Conservation (phyloP, 2,888 invertebrate species). For the Balanococcus diminutus region DNA sequence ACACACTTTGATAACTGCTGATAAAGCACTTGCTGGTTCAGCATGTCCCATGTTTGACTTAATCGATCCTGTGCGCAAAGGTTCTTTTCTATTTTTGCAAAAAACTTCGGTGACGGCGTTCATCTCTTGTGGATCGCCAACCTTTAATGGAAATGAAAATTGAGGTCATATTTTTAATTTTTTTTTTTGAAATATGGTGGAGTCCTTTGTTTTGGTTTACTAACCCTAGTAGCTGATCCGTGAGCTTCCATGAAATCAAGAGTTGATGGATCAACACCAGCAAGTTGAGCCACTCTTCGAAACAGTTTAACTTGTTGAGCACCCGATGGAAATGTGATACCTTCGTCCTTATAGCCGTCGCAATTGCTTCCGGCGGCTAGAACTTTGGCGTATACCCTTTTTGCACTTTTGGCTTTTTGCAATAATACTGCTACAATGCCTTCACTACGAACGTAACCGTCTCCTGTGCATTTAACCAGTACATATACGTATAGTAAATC, state of each 20-base stretch:
- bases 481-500: too few relatives aligned
- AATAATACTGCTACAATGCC: constrained; percentile 81
- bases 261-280: constrained; percentile 78
- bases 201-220: too few relatives aligned
- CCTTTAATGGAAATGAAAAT: constrained; percentile 61
- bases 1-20: constrained; percentile 87
- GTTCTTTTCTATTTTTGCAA: constrained; percentile 71
- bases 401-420: constrained; percentile 77
- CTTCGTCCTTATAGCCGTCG: constrained; percentile 90
- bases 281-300: constrained; percentile 84
- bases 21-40: constrained; percentile 90
- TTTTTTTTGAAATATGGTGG: too few relatives aligned
- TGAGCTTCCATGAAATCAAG: constrained; percentile 96
- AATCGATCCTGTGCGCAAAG: constrained; percentile 91
- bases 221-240: constrained; percentile 94
- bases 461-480: constrained; percentile 65
- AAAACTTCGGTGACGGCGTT: constrained; percentile 92
- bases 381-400: constrained; percentile 83
- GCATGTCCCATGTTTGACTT: constrained; percentile 99
- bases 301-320: constrained; percentile 80
- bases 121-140: constrained; percentile 96
- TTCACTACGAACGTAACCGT: constrained; percentile 92
- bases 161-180: not conserved
- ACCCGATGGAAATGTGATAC: constrained; percentile 85
- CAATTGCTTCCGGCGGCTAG: constrained; percentile 89